Conservation (phyloP, 2,797 vertebrate genomes). For the Onychomys arenicola region DNA sequence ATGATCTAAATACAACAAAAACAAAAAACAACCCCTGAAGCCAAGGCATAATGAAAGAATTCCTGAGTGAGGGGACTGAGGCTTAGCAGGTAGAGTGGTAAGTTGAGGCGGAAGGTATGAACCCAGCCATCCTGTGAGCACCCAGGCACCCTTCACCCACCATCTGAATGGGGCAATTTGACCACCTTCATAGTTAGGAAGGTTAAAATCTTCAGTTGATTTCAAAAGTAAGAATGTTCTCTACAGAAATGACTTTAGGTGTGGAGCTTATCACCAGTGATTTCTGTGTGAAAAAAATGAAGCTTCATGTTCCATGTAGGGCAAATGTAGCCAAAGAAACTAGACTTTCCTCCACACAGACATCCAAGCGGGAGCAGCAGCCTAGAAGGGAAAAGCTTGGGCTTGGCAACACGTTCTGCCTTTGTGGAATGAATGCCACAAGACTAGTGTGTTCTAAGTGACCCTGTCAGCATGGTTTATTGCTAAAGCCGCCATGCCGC, state of each 20-base stretch:
- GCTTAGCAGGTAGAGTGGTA: not conserved
- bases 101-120: not conserved
- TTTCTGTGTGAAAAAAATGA: slow-evolving; percentile 40
- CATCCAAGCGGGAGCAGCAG: not conserved
- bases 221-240: not conserved
- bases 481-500: not conserved
- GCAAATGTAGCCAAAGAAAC: not conserved
- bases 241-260: slow-evolving; percentile 11
- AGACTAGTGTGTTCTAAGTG: not conserved
- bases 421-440: not conserved
- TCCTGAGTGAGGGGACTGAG: not conserved
- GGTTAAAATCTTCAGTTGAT: not conserved
- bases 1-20: not conserved
- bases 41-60: not conserved
- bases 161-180: not conserved
- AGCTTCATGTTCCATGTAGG: not conserved
- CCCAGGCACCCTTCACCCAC: not conserved
- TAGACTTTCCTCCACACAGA: not conserved
- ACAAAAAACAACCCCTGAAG: not conserved
- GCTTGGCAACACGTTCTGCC: not conserved
- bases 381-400: not conserved
- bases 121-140: not conserved
- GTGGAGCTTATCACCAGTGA: not conserved
- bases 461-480: slow-evolving; percentile 16
- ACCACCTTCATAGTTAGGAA: not conserved